Conservation (phyloP, 2,888 invertebrate species). For the Drosophila tripunctata region DNA sequence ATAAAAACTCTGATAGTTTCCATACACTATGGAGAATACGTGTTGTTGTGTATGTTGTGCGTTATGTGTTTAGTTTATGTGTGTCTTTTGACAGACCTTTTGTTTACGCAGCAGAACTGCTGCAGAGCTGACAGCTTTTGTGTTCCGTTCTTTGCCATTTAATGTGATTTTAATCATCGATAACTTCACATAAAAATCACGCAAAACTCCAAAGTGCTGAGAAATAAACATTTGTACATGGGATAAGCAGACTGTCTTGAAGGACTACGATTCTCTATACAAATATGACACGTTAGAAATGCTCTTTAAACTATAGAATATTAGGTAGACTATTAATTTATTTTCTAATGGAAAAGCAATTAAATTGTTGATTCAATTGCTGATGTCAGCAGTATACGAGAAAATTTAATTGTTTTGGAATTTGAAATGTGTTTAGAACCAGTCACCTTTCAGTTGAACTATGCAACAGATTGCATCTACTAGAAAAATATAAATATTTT, state of each 20-base stretch:
- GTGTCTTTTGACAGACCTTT: slow-evolving; percentile 58
- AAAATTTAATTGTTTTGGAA: slow-evolving; percentile 6
- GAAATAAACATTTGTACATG: slow-evolving; percentile 66
- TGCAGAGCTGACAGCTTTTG: slow-evolving; percentile 24
- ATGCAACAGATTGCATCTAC: background rate
- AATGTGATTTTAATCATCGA: slow-evolving; percentile 59
- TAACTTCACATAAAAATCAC: slow-evolving; percentile 52
- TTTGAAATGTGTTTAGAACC: slow-evolving; percentile 8
- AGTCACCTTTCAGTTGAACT: background rate
- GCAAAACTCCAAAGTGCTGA: slow-evolving; percentile 45
- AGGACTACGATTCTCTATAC: background rate
- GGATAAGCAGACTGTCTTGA: slow-evolving; percentile 50
- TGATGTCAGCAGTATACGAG: slow-evolving; percentile 27
- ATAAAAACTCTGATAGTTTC: slow-evolving; percentile 36
- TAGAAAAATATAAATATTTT: background rate
- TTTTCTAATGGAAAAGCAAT: slow-evolving; percentile 6
- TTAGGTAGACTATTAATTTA: background rate
- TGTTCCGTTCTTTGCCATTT: slow-evolving; percentile 27
- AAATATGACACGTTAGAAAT: slow-evolving; percentile 12
- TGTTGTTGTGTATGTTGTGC: too few relatives aligned
- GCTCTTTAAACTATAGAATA: slow-evolving; percentile 3
- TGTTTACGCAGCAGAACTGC: slow-evolving; percentile 48
- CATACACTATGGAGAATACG: slow-evolving; percentile 15
- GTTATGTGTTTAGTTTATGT: slow-evolving; percentile 31
- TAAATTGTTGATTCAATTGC: slow-evolving; percentile 32